These are phyloP conservation scores for Drosophila pruinosa DNA, from an alignment of 1,140 invertebrate species.

Conservation along the genomic window DNA sequence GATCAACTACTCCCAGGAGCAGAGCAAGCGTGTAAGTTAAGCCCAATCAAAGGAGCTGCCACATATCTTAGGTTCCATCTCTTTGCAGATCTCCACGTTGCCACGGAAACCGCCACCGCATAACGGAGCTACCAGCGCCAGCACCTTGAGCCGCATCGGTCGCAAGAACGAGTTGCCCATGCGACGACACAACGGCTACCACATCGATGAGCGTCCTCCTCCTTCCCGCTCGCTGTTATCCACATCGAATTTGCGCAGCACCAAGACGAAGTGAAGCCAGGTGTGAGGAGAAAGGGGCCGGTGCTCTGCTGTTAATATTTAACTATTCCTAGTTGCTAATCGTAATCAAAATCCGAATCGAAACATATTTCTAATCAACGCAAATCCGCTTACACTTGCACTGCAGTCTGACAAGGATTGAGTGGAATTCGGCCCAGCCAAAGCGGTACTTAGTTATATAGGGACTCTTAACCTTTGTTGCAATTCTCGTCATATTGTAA, in stretches of 20 bases:
- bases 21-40: constrained; percentile 83
- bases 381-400: constrained; percentile 3
- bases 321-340: constrained; percentile 60
- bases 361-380: constrained; percentile 67
- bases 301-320: constrained; percentile 47
- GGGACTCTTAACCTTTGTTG: constrained; percentile 70
- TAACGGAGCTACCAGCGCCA: constrained; percentile 64
- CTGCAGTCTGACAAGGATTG: background rate
- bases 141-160: constrained; percentile 59
- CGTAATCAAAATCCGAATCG: constrained; percentile 64
- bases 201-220: constrained; percentile 71
- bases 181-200: constrained; percentile 48
- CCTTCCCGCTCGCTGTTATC: constrained; percentile 68
- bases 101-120: constrained; percentile 70
- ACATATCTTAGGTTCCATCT: too few species aligned
- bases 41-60: too few species aligned
- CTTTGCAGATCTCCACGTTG: constrained; percentile 75
- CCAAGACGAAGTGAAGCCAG: constrained; percentile 62
- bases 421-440: background rate
- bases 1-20: constrained; percentile 90
- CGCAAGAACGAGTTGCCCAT: constrained; percentile 50
- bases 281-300: background rate
- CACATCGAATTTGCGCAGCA: constrained; percentile 75
- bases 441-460: constrained; percentile 42
- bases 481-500: constrained; percentile 80